Base-by-base conservation (phyloP, 2,113 vertebrate genomes). In the Cromileptes altivelis region DNA sequence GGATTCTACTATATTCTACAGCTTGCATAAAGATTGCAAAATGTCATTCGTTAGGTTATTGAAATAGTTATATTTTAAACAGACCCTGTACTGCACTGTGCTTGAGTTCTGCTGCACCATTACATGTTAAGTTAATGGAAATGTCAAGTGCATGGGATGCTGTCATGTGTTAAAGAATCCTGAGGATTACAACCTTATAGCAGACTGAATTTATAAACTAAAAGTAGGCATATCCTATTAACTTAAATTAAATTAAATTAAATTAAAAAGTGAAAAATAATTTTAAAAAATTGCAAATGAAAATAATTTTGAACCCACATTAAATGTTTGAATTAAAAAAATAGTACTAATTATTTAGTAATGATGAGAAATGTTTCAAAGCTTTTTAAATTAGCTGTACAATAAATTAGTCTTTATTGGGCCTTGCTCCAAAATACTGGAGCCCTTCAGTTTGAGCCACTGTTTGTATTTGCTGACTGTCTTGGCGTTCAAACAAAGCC, bases 41-140 rank as follows among this genome's bases (percentile, higher is more conserved):
- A 81, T 57, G 56, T 58, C 19, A 71, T 63, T 62, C 27, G 15
- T 47, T 74, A 37, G 55, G 33, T 57, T 52, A 60, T 40, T 85
- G 62, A 84, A 55, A 47, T 37, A 56, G 8, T 42, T 56, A 30
- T 18, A 14, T 47, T 61, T 73, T 78, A 10, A 76, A 68, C 5
- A n/a, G 56, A 87, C 75, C 82, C 85, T 87, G 79, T 80, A 23
- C 52, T 81, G 45, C 27, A 25, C 56, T 88, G 86, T 88, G 89
- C 89, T 86, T 74, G 12, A 77, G 33, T 72, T 83, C 75, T 70
- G 21, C 71, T 73, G 65, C 64, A 75, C 27, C 45, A 10, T 71
- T 8, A 47, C 37, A n/a, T 56, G 52, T 69, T 72, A 23, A 69
- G 65, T 45, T 30, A 5, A 49, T 53, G 80, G 47, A 68, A 52